Percentiles rank a stretch among this genome's conserved stretches.
phyloP scores from a whole-genome alignment of 2,888 invertebrate genomes.

The Amblyjoppa proteus region DNA sequence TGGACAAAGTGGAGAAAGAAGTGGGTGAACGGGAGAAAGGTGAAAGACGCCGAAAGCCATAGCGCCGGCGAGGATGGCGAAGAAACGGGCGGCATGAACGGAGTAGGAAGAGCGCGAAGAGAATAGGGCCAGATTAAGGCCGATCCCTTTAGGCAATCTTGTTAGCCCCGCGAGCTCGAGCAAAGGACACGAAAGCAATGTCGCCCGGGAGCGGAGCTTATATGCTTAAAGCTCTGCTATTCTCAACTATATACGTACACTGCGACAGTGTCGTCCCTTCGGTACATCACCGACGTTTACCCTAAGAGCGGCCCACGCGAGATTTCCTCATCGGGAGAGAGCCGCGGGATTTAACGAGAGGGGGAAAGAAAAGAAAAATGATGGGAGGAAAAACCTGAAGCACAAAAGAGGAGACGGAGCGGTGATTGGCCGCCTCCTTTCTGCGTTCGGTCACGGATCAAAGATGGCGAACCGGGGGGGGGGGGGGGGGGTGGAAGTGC shows the following conservation, averaged over 20 bases:
- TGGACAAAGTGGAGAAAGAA: conserved; percentile 5
- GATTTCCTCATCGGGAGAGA: conserved; percentile 6
- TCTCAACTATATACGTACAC: conserved; percentile 16
- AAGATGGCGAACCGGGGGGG: not conserved
- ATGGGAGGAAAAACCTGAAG: conserved; percentile 11
- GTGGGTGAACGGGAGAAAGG: conserved; percentile 10
- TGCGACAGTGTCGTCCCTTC: not conserved
- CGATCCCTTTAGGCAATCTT: conserved; percentile 79
- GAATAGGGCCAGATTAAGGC: conserved; percentile 68
- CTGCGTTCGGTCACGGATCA: conserved; percentile 16
- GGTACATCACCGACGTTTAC: conserved; percentile 21
- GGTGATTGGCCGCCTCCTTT: conserved; percentile 2
- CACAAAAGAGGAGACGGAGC: not conserved
- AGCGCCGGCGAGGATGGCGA: conserved; percentile 42
- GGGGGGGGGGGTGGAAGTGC: not conserved
- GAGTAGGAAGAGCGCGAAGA: conserved; percentile 43
- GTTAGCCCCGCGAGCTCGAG: conserved; percentile 75
- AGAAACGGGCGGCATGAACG: conserved; percentile 65
- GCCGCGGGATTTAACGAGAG: conserved; percentile 42
- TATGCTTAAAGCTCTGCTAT: conserved; percentile 59
- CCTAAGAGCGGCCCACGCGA: conserved; percentile 28
- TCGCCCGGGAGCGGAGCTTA: conserved; percentile 56
- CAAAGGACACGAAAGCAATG: conserved; percentile 73
- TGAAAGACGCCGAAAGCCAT: conserved; percentile 39
- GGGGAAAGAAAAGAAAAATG: not conserved